Base-by-base conservation (phyloP, 2,797 vertebrate genomes). In the Coccyzus lansbergi region DNA sequence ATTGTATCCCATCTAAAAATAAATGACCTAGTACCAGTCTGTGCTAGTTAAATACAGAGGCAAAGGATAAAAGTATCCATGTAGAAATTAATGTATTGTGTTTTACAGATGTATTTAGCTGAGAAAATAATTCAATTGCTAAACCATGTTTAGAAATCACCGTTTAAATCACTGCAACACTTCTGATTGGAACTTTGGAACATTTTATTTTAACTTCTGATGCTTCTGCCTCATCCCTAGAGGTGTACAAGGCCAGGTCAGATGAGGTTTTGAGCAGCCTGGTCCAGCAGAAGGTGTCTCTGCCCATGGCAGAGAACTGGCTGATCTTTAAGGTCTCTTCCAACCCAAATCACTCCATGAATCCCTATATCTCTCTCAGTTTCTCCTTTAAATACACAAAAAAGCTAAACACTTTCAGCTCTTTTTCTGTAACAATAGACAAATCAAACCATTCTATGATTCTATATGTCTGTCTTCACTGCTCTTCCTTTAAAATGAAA, bases 1-100 rank as follows among this genome's bases (percentile, higher is more conserved):
- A 89, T 46, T 72, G 26, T 59, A 88, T 56, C 71, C 18, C 36
- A 72, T 8, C 86, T 86, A 87, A 95, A 96, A 92, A 95, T 93
- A 95, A 93, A 24, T 72, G 95, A 64, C 94, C 93, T 46, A 68
- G 52, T 94, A 89, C 63, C 48, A 70, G 79, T 15, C 60, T 85
- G 90, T 68, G 59, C 86, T 69, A 87, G 53, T 89, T 91, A 65
- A 55, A 83, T 18, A 59, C 59, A 59, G 46, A 74, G 62, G 53
- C 33, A 86, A 81, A 78, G 0, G 6, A 69, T 14, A 63, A 85
- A 64, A 31, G 10, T 24, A 69, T 12, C 55, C 15, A 15, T 0
- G 6, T 0, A 34, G 53, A 55, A 15, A 62, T 20, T 4, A 74
- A 5, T 8, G 34, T 26, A 24, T 31, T 48, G 8, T 7, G 9